A percentile compares a stretch with the other conserved stretches of the same genome.
phyloP scores from a whole-genome alignment of 2,113 vertebrate genomes.

The Epinephelus cyanopodus region DNA sequence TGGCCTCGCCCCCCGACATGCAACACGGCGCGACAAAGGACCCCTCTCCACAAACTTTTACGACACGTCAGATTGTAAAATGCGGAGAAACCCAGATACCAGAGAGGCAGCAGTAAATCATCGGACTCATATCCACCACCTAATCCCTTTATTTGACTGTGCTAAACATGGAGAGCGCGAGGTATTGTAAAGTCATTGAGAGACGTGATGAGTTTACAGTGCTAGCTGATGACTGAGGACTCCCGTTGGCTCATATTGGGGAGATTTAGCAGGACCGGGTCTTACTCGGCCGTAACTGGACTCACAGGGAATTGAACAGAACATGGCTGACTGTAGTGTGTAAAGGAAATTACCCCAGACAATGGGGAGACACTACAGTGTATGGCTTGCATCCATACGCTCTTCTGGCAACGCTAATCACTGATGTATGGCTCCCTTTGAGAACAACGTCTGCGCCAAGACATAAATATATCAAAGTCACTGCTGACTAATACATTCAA shows the following conservation, averaged over 20 bases:
- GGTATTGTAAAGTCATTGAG: slow-evolving; percentile 45
- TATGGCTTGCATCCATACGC: slow-evolving; percentile 22
- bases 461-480: slow-evolving; percentile 42
- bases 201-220: slow-evolving; percentile 67
- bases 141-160: slow-evolving; percentile 16
- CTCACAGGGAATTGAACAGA: slow-evolving; percentile 37
- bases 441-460: slow-evolving; percentile 28
- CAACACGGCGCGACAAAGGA: slow-evolving; percentile 31
- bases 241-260: slow-evolving; percentile 13
- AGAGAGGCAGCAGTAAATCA: slow-evolving; percentile 63
- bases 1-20: slow-evolving; percentile 1
- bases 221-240: slow-evolving; percentile 43
- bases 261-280: slow-evolving; percentile 46
- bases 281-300: slow-evolving; percentile 31
- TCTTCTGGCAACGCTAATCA: slow-evolving; percentile 24
- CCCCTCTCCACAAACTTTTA: slow-evolving; percentile 62
- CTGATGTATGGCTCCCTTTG: slow-evolving; percentile 35
- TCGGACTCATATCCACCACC: not conserved
- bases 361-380: slow-evolving; percentile 4
- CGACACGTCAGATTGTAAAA: slow-evolving; percentile 59
- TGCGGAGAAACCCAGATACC: slow-evolving; percentile 19
- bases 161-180: slow-evolving; percentile 10
- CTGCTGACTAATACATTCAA: slow-evolving; percentile 33
- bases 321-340: slow-evolving; percentile 1
- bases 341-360: slow-evolving; percentile 57